phyloP scores from a whole-genome alignment of 2,113 vertebrate species.

The Poeciliopsis turrubarensis region DNA sequence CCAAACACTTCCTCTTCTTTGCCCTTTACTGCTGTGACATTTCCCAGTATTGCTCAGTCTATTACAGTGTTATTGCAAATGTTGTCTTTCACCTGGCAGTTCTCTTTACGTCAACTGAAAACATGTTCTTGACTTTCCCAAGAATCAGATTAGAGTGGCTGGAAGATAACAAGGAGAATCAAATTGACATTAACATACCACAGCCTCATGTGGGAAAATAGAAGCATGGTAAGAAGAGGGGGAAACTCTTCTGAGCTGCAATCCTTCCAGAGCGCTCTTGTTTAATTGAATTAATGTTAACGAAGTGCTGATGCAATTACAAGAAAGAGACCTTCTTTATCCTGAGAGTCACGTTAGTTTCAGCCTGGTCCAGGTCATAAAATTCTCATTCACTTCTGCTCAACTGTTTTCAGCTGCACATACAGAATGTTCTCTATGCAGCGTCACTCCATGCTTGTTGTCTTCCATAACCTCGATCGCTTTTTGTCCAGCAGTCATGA shows the following conservation, averaged over 20 bases:
- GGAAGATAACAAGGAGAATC: slow-evolving; percentile 55
- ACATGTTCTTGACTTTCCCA: slow-evolving; percentile 52
- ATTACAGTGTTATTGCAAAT: background rate
- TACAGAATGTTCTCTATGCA: background rate
- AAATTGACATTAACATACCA: slow-evolving; percentile 55
- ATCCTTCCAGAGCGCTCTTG: slow-evolving; percentile 30
- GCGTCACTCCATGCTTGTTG: background rate
- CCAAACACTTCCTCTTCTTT: background rate
- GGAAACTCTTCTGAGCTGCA: slow-evolving; percentile 8
- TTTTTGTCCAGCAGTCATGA: background rate
- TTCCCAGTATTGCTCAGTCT: background rate
- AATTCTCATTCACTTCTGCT: slow-evolving; percentile 19
- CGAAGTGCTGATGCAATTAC: slow-evolving; percentile 69
- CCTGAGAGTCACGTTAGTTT: slow-evolving; percentile 38
- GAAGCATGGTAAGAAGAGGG: background rate
- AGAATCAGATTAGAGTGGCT: slow-evolving; percentile 54
- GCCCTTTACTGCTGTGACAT: background rate
- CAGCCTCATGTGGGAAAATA: slow-evolving; percentile 35
- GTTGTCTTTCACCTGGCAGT: slow-evolving; percentile 25
- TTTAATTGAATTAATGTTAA: slow-evolving; percentile 71
- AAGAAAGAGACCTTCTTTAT: slow-evolving; percentile 55
- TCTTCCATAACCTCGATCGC: background rate
- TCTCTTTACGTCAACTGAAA: slow-evolving; percentile 28
- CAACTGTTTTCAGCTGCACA: slow-evolving; percentile 20
- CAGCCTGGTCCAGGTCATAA: slow-evolving; percentile 14